phyloP scores from a whole-genome alignment of 2,888 invertebrate species.

The Taphrorychus bicolor region DNA sequence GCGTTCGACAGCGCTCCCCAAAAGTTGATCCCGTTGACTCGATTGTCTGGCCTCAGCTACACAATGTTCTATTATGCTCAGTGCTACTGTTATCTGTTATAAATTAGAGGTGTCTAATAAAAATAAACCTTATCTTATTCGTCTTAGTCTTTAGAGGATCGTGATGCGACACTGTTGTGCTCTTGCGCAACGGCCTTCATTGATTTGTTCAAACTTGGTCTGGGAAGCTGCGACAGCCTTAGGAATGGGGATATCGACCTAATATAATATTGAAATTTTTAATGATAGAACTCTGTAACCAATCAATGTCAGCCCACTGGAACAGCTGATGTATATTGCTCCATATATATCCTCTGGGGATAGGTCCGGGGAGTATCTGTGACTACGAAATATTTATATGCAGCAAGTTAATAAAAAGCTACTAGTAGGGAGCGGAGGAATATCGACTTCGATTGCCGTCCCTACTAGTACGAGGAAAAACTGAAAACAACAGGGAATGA shows the following conservation, averaged over 20 bases:
- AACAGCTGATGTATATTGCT: background rate
- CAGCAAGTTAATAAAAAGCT: background rate
- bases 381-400: background rate
- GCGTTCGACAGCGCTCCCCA: constrained; percentile 14
- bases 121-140: constrained; percentile 32
- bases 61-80: background rate
- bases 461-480: constrained; percentile 42
- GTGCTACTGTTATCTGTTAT: background rate
- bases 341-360: background rate
- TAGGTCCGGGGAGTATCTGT: background rate
- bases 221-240: constrained; percentile 51
- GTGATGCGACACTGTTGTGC: constrained; percentile 57
- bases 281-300: background rate
- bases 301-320: background rate
- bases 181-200: constrained; percentile 57
- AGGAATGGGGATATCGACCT: constrained; percentile 1
- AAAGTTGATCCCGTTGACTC: constrained; percentile 7
- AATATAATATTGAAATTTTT: background rate
- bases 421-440: background rate
- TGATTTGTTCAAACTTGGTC: constrained; percentile 55
- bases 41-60: constrained; percentile 12
- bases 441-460: constrained; percentile 8
- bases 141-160: constrained; percentile 41
- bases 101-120: constrained; percentile 1
- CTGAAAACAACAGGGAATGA: constrained; percentile 23